Percentiles rank a stretch among this genome's conserved stretches.
These are phyloP conservation scores for Natator depressus DNA, from an alignment of 2,113 vertebrate species.

Conservation along the genomic window DNA sequence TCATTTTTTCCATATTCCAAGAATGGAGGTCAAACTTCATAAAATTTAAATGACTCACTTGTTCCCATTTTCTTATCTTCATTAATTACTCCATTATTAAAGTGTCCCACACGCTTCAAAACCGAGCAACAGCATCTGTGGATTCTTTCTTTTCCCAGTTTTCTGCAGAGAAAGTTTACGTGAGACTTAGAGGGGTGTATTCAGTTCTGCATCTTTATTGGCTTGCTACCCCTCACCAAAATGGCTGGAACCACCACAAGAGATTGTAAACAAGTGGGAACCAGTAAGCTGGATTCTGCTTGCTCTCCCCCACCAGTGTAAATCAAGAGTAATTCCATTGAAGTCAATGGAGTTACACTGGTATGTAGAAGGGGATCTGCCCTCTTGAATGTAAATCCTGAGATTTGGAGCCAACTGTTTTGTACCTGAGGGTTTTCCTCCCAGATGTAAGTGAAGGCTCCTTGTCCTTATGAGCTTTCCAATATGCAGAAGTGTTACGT, in stretches of 20 bases:
- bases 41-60: neutral
- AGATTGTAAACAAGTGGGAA: neutral
- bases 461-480: neutral
- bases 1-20: neutral
- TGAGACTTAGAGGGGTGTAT: neutral
- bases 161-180: neutral
- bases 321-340: neutral
- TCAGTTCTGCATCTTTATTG: neutral
- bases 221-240: neutral
- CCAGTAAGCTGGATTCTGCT: neutral
- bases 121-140: neutral
- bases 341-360: accelerated
- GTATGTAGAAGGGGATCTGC: neutral
- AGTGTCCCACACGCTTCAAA: neutral
- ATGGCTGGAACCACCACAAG: accelerated
- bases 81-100: neutral
- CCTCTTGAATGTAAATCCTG: accelerated
- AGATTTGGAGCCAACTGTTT: neutral
- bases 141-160: neutral
- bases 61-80: neutral
- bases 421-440: neutral
- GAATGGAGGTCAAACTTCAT: neutral
- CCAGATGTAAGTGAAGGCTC: neutral
- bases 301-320: neutral
- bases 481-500: neutral